phyloP scores from a whole-genome alignment of 2,888 invertebrate genomes.

The Lasioglossum vierecki region DNA sequence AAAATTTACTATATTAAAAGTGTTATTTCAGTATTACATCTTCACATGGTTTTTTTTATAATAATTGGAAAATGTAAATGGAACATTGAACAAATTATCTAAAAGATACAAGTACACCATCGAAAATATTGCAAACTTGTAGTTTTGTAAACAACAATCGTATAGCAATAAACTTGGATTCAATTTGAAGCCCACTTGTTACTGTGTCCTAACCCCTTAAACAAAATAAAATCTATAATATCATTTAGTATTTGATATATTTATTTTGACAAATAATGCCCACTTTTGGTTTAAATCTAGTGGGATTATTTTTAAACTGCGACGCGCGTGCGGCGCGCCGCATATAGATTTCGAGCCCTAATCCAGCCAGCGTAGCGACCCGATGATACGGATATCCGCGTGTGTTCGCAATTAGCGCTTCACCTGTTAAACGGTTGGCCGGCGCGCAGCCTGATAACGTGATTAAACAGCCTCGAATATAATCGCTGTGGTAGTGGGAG shows the following conservation, averaged over 20 bases:
- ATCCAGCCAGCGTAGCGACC: neutral
- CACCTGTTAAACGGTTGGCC: neutral
- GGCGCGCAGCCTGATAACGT: constrained; percentile 13
- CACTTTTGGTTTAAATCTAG: neutral
- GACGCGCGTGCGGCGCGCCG: neutral
- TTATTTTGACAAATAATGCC: too few relatives aligned
- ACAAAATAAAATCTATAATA: too few relatives aligned
- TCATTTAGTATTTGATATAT: too few relatives aligned
- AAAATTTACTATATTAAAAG: too few relatives aligned
- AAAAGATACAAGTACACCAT: too few relatives aligned
- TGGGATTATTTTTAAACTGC: neutral
- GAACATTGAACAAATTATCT: neutral
- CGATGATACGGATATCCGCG: constrained; percentile 1
- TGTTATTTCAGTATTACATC: neutral
- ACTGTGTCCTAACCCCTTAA: too few relatives aligned
- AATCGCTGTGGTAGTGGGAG: neutral
- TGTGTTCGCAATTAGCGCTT: constrained; percentile 18
- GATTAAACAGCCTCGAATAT: constrained; percentile 5
- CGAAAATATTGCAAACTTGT: too few relatives aligned
- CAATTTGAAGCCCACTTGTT: too few relatives aligned
- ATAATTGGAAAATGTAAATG: neutral
- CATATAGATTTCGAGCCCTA: constrained; percentile 21
- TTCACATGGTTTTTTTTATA: neutral
- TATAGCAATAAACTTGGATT: too few relatives aligned
- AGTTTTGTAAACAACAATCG: too few relatives aligned